These are phyloP conservation scores for Trinorchestia longiramus DNA, from an alignment of 1,140 invertebrate genomes.

Conservation along the genomic window DNA sequence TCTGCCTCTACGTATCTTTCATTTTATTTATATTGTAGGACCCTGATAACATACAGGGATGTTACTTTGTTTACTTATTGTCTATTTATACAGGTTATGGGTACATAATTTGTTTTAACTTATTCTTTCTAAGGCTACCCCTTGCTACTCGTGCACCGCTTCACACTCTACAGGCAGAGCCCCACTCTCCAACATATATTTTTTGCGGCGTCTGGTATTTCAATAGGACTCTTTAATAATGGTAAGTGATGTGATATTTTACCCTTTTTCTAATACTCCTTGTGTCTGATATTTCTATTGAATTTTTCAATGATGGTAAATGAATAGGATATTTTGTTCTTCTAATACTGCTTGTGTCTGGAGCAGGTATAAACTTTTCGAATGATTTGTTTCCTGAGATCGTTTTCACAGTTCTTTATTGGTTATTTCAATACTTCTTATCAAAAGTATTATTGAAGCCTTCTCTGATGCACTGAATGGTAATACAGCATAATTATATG, in stretches of 20 bases:
- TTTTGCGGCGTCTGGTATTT: conserved; percentile 79
- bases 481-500: too few species aligned
- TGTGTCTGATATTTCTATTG: not conserved
- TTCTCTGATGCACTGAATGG: too few species aligned
- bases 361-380: not conserved
- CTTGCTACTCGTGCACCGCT: conserved; percentile 79
- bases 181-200: conserved; percentile 79
- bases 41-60: not conserved
- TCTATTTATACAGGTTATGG: not conserved
- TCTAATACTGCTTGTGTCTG: not conserved
- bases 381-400: not conserved
- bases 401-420: not conserved
- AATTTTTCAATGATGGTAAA: not conserved
- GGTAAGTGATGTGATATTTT: conserved; percentile 72
- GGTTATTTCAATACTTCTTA: not conserved
- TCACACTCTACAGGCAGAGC: conserved; percentile 73
- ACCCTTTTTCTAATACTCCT: not conserved
- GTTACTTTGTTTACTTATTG: not conserved
- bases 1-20: not conserved
- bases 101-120: conserved; percentile 57
- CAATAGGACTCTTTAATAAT: conserved; percentile 86
- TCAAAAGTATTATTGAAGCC: too few species aligned
- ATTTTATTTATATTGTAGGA: not conserved
- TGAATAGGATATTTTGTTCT: not conserved
- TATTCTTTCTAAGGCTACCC: conserved; percentile 79